phyloP scores from a whole-genome alignment of 37 sponge, comb jelly and placozoan genomes.

The Oopsacas minuta region DNA sequence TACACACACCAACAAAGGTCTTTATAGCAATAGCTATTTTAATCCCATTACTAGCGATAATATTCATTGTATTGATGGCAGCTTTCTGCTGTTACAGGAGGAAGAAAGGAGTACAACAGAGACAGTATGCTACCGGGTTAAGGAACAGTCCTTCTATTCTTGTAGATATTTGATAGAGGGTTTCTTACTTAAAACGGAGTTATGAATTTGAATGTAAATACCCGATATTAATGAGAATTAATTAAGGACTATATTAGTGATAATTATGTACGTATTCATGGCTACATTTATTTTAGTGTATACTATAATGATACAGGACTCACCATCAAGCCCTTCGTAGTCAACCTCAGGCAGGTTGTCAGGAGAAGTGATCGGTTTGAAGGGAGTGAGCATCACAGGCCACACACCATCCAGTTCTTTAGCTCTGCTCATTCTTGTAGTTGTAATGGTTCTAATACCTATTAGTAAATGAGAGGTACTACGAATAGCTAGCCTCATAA shows the following conservation, averaged over 20 bases:
- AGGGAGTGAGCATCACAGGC: conserved; percentile 83
- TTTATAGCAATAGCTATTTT: not conserved
- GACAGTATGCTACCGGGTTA: no score
- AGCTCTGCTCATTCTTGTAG: not conserved
- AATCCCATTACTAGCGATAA: not conserved
- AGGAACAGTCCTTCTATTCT: no score
- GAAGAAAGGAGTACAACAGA: not conserved
- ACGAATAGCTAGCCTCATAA: not conserved
- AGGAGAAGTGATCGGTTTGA: conserved; percentile 26
- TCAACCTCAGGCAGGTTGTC: conserved; percentile 55
- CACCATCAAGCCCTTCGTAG: conserved; percentile 57
- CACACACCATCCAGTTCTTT: conserved; percentile 56
- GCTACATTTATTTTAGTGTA: no score
- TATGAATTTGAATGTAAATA: no score
- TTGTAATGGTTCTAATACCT: not conserved
- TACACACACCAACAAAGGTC: not conserved
- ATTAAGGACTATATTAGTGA: no score
- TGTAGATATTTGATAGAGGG: no score
- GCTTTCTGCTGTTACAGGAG: not conserved
- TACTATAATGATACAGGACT: conserved; percentile 21
- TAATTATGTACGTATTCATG: no score
- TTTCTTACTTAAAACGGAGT: no score
- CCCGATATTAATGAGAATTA: not conserved
- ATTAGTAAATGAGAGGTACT: not conserved
- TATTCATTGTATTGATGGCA: not conserved